Evolutionary conservation across 2,113 vertebrate species (phyloP).

Genomic region (Toxotes jaculatrix): DNA sequence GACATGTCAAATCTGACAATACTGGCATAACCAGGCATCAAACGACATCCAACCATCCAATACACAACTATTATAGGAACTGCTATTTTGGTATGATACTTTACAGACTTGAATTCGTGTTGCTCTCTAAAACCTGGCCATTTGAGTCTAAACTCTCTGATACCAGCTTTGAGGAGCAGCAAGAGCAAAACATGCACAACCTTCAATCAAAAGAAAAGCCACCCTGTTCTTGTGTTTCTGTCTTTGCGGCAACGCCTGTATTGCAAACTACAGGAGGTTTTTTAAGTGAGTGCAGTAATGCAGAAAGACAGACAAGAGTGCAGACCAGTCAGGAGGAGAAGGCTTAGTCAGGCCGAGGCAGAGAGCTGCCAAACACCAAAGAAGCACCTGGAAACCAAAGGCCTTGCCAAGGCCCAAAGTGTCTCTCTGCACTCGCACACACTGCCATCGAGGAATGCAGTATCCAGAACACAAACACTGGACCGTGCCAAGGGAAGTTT

Average conservation of each 20-base stretch:
- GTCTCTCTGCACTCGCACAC: slow-evolving; percentile 52
- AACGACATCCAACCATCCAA: slow-evolving; percentile 19
- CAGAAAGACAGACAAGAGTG: slow-evolving; percentile 34
- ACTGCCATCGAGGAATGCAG: slow-evolving; percentile 77
- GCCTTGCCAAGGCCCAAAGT: slow-evolving; percentile 49
- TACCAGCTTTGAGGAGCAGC: slow-evolving; percentile 52
- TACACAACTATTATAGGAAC: slow-evolving; percentile 48
- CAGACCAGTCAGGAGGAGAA: slow-evolving; percentile 31
- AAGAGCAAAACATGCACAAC: slow-evolving; percentile 44
- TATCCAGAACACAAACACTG: slow-evolving; percentile 78
- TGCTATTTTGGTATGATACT: slow-evolving; percentile 49
- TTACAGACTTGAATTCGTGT: slow-evolving; percentile 47
- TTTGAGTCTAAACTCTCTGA: slow-evolving; percentile 49
- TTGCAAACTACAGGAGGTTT: slow-evolving; percentile 50
- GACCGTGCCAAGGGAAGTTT: slow-evolving; percentile 60
- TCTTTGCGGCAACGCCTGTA: slow-evolving; percentile 35
- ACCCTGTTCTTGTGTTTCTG: slow-evolving; percentile 32
- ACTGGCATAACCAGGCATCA: slow-evolving; percentile 12
- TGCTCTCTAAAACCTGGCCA: slow-evolving; percentile 39
- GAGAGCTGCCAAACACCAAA: slow-evolving; percentile 61
- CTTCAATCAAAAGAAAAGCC: slow-evolving; percentile 52
- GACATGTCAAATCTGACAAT: slow-evolving; percentile 23
- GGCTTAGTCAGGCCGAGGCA: slow-evolving; percentile 34
- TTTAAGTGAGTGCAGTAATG: slow-evolving; percentile 8
- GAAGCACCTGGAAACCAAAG: slow-evolving; percentile 69